Percentiles rank a stretch among this genome's conserved stretches.
Conservation (phyloP, 2,888 invertebrate genomes). For the Plagodis pulveraria region DNA sequence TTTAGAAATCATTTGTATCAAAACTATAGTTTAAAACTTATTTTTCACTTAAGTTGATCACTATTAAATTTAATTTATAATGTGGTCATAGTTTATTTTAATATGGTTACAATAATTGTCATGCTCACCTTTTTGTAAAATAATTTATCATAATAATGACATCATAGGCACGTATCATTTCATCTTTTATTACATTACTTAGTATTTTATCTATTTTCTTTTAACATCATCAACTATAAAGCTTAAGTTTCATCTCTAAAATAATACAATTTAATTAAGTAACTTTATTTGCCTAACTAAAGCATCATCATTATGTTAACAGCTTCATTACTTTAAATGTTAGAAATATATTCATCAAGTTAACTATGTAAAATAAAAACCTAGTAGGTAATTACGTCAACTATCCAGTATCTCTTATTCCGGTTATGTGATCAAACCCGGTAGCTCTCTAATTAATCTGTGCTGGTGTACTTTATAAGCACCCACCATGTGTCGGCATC, state of each 20-base stretch:
- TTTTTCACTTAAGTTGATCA: neutral
- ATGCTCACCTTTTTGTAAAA: too few species aligned
- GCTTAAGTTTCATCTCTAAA: slow-evolving; percentile 6
- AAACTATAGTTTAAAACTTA: neutral
- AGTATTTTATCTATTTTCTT: too few species aligned
- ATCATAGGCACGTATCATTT: too few species aligned
- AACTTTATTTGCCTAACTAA: slow-evolving; percentile 10
- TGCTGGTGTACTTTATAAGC: slow-evolving; percentile 62
- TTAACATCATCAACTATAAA: too few species aligned
- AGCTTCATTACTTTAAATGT: slow-evolving; percentile 26
- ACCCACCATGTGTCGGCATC: slow-evolving; percentile 63
- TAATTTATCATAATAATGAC: too few species aligned
- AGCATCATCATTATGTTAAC: slow-evolving; percentile 21
- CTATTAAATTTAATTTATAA: too few species aligned
- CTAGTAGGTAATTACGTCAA: slow-evolving; percentile 43
- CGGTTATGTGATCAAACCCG: slow-evolving; percentile 57
- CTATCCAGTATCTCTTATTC: slow-evolving; percentile 52
- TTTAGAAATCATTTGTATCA: neutral
- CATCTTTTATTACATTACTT: too few species aligned
- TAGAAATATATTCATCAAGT: slow-evolving; percentile 36
- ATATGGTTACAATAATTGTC: too few species aligned
- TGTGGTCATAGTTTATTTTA: too few species aligned
- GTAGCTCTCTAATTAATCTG: slow-evolving; percentile 73
- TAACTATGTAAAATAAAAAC: slow-evolving; percentile 37
- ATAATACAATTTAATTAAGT: slow-evolving; percentile 26